Base-by-base conservation (phyloP, 2,888 invertebrate species). In the Synergus gifuensis region DNA sequence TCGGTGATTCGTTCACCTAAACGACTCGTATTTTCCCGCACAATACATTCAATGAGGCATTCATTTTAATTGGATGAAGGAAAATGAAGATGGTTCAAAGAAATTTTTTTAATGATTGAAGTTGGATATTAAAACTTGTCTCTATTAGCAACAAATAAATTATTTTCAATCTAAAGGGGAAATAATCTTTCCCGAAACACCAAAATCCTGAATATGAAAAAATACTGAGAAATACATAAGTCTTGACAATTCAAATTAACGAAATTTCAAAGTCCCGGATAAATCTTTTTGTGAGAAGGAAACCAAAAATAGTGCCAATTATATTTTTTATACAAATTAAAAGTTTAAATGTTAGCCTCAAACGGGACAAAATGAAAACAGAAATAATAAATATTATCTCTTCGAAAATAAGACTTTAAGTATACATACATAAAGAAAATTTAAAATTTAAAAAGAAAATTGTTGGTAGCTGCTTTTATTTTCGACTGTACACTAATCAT, bases 11-110 rank as follows among this genome's bases (percentile, higher is more conserved):
- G 16, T 49, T 49, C 54, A 73, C 54, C 73, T 11, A 54, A 62
- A 22, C 36, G 54, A 73, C 54, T 73, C 54, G 12, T 54, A 18
- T 54, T 73, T 62, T 73, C 54, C 73, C 73, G 73, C 73, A 73
- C 54, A 54, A 54, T 54, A 73, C 73, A 73, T 11, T 54, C 54
- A 73, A 73, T 54, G 54, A 54, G 36, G 18, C 54, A 54, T 54
- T 73, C 73, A 40, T 36, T 73, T 54, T 54, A 54, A 54, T 5
- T 54, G 40, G 11, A 79, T 60, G 85, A 9, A 1, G 3, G 8
- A 58, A 18, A 0, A 58, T 58, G 9, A n/a, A 58, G 18, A 2
- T 58, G 54, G 18, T 18, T 58, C 18, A 58, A 18, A 58, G 9
- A 18, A 58, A 18, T 54, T 9, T n/a, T 54, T n/a, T 54, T 36